phyloP scores from a whole-genome alignment of 2,888 invertebrate species.

The Dryococelus australis region DNA sequence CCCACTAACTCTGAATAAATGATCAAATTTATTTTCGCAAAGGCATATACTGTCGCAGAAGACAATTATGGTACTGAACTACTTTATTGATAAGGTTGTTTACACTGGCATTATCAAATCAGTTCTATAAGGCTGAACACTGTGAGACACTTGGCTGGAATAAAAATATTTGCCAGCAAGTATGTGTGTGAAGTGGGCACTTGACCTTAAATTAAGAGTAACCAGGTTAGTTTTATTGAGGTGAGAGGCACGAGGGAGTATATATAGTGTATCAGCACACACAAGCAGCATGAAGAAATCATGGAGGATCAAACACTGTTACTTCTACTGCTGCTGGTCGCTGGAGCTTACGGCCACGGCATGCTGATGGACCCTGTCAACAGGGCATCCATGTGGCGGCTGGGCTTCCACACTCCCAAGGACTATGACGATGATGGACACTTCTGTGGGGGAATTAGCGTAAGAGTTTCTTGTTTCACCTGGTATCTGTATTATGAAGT shows the following conservation, averaged over 20 bases:
- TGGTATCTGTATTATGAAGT: too few relatives aligned
- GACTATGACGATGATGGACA: conserved; percentile 51
- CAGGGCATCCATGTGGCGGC: conserved; percentile 50
- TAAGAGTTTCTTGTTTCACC: conserved; percentile 38
- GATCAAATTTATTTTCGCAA: too few relatives aligned
- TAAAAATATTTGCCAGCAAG: not conserved
- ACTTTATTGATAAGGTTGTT: too few relatives aligned
- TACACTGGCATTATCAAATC: too few relatives aligned
- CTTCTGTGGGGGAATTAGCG: conserved; percentile 49
- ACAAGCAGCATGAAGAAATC: conserved; percentile 23
- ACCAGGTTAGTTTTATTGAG: not conserved
- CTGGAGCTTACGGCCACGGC: conserved; percentile 47
- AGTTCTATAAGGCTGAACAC: too few relatives aligned
- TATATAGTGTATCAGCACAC: not conserved
- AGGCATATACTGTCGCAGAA: too few relatives aligned
- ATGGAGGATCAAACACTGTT: not conserved
- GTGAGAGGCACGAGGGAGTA: not conserved
- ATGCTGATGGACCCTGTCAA: conserved; percentile 50
- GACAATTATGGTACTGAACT: too few relatives aligned
- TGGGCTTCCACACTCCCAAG: conserved; percentile 47
- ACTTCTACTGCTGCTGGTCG: not conserved
- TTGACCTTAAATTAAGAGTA: not conserved
- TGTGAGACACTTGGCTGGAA: too few relatives aligned
- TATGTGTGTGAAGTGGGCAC: not conserved
- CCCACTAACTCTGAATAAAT: too few relatives aligned